A percentile compares a stretch with the other conserved stretches of the same genome.
Conservation (phyloP, 2,797 vertebrate species). For the Euthynnus affinis region DNA sequence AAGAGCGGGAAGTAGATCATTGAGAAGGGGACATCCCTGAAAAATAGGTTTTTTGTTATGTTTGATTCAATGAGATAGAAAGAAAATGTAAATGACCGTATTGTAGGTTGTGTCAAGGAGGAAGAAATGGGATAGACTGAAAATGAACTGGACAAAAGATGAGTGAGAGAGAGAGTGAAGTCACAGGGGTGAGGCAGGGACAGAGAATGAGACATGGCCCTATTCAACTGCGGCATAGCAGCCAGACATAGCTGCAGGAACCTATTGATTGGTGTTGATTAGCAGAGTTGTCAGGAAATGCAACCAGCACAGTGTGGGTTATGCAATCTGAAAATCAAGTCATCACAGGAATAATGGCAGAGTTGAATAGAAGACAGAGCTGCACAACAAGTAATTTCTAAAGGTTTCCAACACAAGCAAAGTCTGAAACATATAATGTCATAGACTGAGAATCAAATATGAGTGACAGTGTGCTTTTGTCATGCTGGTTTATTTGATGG, state of each 20-base stretch:
- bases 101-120: neutral
- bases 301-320: slow-evolving; percentile 28
- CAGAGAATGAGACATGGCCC: slow-evolving; percentile 23
- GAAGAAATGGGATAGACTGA: neutral
- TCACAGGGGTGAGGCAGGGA: neutral
- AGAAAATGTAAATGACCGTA: neutral
- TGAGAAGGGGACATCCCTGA: slow-evolving; percentile 89
- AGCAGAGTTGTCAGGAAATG: slow-evolving; percentile 36
- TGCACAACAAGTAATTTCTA: neutral
- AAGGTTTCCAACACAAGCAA: neutral
- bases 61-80: slow-evolving; percentile 5
- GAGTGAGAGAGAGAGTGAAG: neutral
- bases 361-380: slow-evolving; percentile 4
- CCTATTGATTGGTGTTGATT: slow-evolving; percentile 66
- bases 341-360: slow-evolving; percentile 12
- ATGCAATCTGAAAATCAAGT: slow-evolving; percentile 44
- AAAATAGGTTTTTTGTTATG: slow-evolving; percentile 13
- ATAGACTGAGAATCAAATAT: neutral
- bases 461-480: neutral
- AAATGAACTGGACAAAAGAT: neutral
- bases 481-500: neutral
- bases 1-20: slow-evolving; percentile 92
- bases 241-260: slow-evolving; percentile 71
- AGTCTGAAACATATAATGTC: neutral
- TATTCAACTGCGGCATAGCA: slow-evolving; percentile 34